phyloP scores from a whole-genome alignment of 2,113 vertebrate genomes.

The Perca schrenkii region DNA sequence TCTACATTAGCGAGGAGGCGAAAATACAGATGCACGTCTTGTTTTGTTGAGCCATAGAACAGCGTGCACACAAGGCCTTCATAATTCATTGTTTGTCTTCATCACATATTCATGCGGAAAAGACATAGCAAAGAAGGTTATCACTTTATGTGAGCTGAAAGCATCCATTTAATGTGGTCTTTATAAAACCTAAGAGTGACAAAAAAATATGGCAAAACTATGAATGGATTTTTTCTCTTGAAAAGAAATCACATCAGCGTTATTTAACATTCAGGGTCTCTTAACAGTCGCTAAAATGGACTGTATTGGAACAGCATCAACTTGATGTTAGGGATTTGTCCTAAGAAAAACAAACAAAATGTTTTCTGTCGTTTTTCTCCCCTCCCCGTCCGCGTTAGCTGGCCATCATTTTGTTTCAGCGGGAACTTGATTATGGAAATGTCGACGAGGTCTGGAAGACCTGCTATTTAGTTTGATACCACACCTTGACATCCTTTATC shows the following conservation, averaged over 20 bases:
- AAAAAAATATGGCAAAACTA: constrained; percentile 31
- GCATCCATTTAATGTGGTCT: constrained; percentile 63
- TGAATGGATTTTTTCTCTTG: constrained; percentile 34
- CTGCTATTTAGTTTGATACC: constrained; percentile 85
- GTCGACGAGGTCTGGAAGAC: constrained; percentile 78
- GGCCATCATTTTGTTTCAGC: constrained; percentile 83
- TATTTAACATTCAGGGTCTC: constrained; percentile 46
- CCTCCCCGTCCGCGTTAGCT: constrained; percentile 6
- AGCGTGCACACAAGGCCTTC: constrained; percentile 25
- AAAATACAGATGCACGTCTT: constrained; percentile 66
- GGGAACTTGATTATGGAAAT: constrained; percentile 85
- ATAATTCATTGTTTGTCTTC: constrained; percentile 52
- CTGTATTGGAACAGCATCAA: constrained; percentile 14
- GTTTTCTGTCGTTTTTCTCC: constrained; percentile 14
- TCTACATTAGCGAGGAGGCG: constrained; percentile 54
- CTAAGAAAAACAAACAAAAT: constrained; percentile 25
- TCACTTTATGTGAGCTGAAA: constrained; percentile 55
- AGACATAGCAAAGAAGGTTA: constrained; percentile 47
- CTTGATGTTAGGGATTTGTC: constrained; percentile 9
- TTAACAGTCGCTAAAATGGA: constrained; percentile 13
- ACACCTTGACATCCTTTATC: constrained; percentile 78
- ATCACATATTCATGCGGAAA: constrained; percentile 37
- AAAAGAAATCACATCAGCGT: constrained; percentile 38
- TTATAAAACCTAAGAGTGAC: constrained; percentile 43
- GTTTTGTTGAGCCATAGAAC: constrained; percentile 34